Evolutionary conservation across 2,888 invertebrate genomes (phyloP).

Genomic region (Dryadula phaetusa): DNA sequence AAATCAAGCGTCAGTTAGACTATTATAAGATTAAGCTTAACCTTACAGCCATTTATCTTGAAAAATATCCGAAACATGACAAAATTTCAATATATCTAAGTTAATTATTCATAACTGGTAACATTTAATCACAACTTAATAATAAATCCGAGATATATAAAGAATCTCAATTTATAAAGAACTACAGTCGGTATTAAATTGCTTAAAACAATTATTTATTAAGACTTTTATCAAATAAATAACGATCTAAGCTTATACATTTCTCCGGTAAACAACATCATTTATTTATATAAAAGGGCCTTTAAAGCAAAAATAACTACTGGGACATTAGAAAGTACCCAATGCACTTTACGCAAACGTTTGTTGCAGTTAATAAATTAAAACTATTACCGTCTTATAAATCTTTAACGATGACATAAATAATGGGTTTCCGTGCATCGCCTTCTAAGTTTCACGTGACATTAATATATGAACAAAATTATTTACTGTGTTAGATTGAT

Average conservation of each 20-base stretch:
- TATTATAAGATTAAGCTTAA: neutral
- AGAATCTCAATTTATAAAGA: slow-evolving; percentile 18
- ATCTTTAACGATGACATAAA: slow-evolving; percentile 42
- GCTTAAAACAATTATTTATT: slow-evolving; percentile 40
- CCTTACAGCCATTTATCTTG: neutral
- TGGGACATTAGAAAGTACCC: slow-evolving; percentile 51
- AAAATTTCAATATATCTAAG: no score
- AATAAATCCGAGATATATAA: slow-evolving; percentile 1
- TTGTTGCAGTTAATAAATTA: slow-evolving; percentile 45
- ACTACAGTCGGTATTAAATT: slow-evolving; percentile 29
- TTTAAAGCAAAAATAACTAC: slow-evolving; percentile 38
- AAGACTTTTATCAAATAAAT: slow-evolving; percentile 33
- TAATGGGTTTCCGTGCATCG: slow-evolving; percentile 37
- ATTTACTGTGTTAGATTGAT: neutral
- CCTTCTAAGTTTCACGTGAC: slow-evolving; percentile 23
- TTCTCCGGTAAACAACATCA: slow-evolving; percentile 44
- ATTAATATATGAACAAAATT: slow-evolving; percentile 31
- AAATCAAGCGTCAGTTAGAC: slow-evolving; percentile 31
- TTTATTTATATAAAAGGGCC: slow-evolving; percentile 44
- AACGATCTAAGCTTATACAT: slow-evolving; percentile 34
- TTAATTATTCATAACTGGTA: neutral
- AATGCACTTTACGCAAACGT: slow-evolving; percentile 41
- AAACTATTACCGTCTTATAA: slow-evolving; percentile 41
- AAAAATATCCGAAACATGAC: neutral
- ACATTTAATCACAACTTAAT: slow-evolving; percentile 22